Percentiles rank a stretch among this genome's conserved stretches.
Conservation (phyloP, 2,888 invertebrate genomes). For the Iselma pallidipennis region DNA sequence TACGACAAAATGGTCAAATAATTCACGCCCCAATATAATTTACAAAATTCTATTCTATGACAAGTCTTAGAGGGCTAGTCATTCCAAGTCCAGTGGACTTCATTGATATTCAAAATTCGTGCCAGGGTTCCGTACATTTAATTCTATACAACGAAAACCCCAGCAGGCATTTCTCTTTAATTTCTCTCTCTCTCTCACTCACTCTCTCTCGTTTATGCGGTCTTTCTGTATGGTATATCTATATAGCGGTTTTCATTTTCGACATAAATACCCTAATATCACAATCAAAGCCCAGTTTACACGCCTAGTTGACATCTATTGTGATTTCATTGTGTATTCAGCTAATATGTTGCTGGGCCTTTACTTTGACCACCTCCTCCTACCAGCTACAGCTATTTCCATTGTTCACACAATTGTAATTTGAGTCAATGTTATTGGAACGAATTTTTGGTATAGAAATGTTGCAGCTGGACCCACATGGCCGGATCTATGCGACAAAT, state of each 20-base stretch:
- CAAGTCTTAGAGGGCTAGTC: not conserved
- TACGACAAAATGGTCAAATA: conserved; percentile 26
- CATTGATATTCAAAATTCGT: conserved; percentile 31
- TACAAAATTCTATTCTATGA: conserved; percentile 26
- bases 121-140: conserved; percentile 19
- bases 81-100: not conserved
- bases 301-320: conserved; percentile 50
- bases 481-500: not conserved
- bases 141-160: conserved; percentile 26
- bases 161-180: not conserved
- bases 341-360: conserved; percentile 38
- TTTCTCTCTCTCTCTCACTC: not conserved
- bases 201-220: too few relatives aligned
- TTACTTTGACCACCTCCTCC: conserved; percentile 18
- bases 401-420: conserved; percentile 24
- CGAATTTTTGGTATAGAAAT: conserved; percentile 26
- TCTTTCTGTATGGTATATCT: not conserved
- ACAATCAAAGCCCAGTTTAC: conserved; percentile 46
- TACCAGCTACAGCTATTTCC: conserved; percentile 15
- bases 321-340: conserved; percentile 40
- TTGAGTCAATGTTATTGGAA: conserved; percentile 24
- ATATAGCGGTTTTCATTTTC: conserved; percentile 29
- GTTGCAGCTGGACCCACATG: conserved; percentile 28
- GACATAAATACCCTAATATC: conserved; percentile 43
- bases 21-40: conserved; percentile 28